These are phyloP conservation scores for Clusia tigrina DNA, from an alignment of 2,888 invertebrate genomes.

Conservation along the genomic window DNA sequence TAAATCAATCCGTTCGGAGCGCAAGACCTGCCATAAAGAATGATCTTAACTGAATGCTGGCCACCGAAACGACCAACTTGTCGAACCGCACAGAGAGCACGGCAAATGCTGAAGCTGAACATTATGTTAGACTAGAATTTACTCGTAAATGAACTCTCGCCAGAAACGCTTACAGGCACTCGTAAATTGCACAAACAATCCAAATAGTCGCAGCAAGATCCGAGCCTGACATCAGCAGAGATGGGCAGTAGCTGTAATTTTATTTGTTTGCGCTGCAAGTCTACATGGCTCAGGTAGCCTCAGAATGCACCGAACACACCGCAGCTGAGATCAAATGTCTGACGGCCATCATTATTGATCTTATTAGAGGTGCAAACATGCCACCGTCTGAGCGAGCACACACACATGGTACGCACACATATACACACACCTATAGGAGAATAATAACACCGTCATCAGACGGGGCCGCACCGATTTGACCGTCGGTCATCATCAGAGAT, in stretches of 20 bases:
- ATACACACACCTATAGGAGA: too few species aligned
- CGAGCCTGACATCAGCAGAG: too few species aligned
- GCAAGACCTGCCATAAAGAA: neutral
- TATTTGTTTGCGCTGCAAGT: neutral
- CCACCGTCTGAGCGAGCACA: conserved; percentile 43
- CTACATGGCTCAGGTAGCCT: neutral
- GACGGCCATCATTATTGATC: conserved; percentile 42
- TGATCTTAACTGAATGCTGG: too few species aligned
- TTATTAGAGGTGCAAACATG: conserved; percentile 58
- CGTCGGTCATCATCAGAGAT: too few species aligned
- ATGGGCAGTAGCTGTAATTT: neutral
- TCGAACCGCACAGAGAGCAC: neutral
- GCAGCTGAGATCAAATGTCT: conserved; percentile 6
- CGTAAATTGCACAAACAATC: neutral
- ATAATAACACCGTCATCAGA: too few species aligned
- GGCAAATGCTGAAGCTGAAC: too few species aligned
- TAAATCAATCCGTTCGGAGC: conserved; percentile 19
- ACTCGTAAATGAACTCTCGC: too few species aligned
- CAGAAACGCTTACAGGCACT: too few species aligned
- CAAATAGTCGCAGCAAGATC: neutral
- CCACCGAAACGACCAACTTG: neutral
- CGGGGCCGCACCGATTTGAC: too few species aligned
- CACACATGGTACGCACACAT: neutral
- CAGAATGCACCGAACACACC: neutral
- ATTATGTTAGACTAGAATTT: too few species aligned